A percentile compares a stretch with the other conserved stretches of the same genome.
These are phyloP conservation scores for Momotus momota DNA, from an alignment of 2,797 vertebrate genomes.

Conservation along the genomic window DNA sequence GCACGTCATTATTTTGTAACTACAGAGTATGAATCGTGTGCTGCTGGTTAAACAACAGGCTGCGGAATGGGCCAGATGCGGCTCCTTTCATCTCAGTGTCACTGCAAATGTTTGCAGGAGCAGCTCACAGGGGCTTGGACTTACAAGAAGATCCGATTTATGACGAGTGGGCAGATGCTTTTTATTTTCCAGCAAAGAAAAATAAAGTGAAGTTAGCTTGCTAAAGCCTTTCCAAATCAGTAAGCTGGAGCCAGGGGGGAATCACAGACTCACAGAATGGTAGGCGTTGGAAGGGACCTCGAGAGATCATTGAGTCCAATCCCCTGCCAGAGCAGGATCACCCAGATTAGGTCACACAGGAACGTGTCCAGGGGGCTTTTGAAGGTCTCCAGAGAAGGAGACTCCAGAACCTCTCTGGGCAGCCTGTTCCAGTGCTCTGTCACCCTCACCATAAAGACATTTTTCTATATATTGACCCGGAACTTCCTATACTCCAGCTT, in stretches of 20 bases:
- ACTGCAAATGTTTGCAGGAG: conserved; percentile 32
- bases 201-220: not conserved
- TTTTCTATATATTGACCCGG: too few species aligned
- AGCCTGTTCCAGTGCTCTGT: too few species aligned
- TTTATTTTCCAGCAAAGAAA: conserved; percentile 12
- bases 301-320: too few species aligned
- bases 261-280: too few species aligned
- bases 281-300: too few species aligned
- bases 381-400: too few species aligned
- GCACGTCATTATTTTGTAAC: not conserved
- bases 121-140: not conserved
- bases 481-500: too few species aligned
- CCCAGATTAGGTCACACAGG: too few species aligned
- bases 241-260: not conserved
- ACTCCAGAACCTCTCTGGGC: too few species aligned
- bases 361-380: too few species aligned
- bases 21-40: not conserved
- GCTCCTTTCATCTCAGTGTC: conserved; percentile 30
- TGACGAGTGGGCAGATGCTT: conserved; percentile 40
- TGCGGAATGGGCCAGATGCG: not conserved
- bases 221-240: conserved; percentile 8
- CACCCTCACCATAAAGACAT: too few species aligned
- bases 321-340: too few species aligned
- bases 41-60: conserved; percentile 7
- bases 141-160: not conserved